Evolutionary conservation across 2,797 vertebrate species (phyloP).

Genomic region (Scolopax rusticola): DNA sequence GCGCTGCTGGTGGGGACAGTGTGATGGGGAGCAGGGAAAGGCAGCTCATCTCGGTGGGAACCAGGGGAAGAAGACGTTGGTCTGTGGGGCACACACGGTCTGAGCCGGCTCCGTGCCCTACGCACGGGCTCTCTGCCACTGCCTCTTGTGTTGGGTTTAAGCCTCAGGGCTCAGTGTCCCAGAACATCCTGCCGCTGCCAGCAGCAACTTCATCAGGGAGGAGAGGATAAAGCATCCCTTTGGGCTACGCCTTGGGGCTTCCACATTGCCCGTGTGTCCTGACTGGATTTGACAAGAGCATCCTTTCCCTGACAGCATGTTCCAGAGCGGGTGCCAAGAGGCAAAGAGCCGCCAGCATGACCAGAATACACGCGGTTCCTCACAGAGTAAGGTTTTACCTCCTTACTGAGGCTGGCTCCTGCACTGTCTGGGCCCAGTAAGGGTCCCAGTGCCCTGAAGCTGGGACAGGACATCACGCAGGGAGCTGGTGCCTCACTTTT

Average conservation of each 20-base stretch:
- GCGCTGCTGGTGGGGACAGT: background rate
- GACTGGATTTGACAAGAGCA: background rate
- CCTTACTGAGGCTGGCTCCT: background rate
- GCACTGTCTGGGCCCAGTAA: background rate
- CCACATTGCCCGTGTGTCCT: fast-evolving
- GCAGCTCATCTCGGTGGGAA: background rate
- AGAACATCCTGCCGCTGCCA: background rate
- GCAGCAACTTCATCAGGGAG: background rate
- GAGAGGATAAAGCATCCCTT: background rate
- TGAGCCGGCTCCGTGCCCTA: background rate
- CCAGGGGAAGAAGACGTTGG: background rate
- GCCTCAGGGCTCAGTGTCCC: background rate
- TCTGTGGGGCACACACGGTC: background rate
- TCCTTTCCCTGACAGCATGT: background rate
- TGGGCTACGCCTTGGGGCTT: background rate
- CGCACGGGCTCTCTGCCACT: background rate
- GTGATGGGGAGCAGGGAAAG: background rate
- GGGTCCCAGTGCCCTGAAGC: background rate
- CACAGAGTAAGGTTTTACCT: background rate
- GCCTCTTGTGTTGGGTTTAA: background rate
- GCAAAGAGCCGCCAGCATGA: background rate
- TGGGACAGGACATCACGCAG: background rate
- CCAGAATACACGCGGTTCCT: background rate
- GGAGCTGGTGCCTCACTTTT: background rate
- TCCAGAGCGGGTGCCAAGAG: background rate